Conservation (phyloP, 2,888 invertebrate genomes). For the Drosophila anomelani region DNA sequence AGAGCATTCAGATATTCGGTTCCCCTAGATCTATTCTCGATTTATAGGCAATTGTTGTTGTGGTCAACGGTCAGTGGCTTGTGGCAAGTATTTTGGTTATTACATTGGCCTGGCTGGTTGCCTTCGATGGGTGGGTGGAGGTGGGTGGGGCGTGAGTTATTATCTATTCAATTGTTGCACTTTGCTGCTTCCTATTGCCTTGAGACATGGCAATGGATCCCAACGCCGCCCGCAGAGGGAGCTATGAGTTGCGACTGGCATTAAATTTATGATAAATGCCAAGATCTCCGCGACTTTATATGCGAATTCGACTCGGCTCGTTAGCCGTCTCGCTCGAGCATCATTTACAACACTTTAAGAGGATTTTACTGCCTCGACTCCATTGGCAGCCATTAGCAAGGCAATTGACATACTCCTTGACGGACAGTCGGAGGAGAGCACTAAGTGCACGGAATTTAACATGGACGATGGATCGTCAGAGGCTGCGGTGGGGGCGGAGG, state of each 20-base stretch:
- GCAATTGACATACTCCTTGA: conserved; percentile 78
- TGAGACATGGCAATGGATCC: conserved; percentile 44
- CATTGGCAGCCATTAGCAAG: conserved; percentile 77
- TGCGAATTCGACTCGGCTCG: conserved; percentile 55
- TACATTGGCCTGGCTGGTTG: conserved; percentile 18
- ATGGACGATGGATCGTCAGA: conserved; percentile 52
- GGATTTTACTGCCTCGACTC: conserved; percentile 46
- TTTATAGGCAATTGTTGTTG: conserved; percentile 21
- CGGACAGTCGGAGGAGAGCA: conserved; percentile 47
- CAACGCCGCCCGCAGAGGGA: neutral
- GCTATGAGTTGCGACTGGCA: conserved; percentile 43
- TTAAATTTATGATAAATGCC: conserved; percentile 70
- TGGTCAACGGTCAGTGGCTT: conserved; percentile 69
- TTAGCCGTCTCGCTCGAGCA: conserved; percentile 62
- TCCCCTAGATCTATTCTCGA: neutral
- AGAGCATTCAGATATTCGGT: conserved; percentile 8
- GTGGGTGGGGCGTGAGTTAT: conserved; percentile 83
- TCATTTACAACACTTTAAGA: conserved; percentile 75
- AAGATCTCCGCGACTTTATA: conserved; percentile 26
- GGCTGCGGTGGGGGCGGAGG: conserved; percentile 15
- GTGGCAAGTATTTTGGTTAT: conserved; percentile 46
- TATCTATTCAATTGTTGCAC: conserved; percentile 83
- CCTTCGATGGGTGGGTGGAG: conserved; percentile 62
- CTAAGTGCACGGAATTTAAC: conserved; percentile 78
- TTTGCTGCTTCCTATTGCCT: conserved; percentile 63